Base-by-base conservation (phyloP, 1,140 invertebrate species). In the Drosophila lacertosa region DNA sequence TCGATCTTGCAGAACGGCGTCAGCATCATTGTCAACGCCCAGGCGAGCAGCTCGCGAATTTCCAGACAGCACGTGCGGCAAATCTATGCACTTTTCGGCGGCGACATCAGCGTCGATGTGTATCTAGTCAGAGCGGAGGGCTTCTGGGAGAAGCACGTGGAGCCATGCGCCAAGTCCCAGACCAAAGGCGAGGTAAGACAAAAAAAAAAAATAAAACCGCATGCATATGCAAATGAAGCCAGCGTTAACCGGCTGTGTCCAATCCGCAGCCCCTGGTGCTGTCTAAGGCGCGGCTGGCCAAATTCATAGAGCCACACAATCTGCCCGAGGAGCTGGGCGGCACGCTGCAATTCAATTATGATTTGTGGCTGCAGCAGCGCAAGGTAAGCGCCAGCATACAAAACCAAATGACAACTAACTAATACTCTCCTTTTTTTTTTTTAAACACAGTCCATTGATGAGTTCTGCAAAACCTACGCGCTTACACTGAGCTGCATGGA, bases 241-340 rank as follows among this genome's bases (percentile, higher is more conserved):
- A 7, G 16, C 24, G 18, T 10, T 7, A 16, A 24, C 58, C 11
- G 10, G 4, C 33, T 64, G 24, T 42, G 13, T 64, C 44, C 10
- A 10, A 16, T n/a, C 45, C 13, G 68, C 91, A 95, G 94, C 93
- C 94, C 40, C 91, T 93, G 67, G 95, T 94, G 76, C 92, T 95
- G 68, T 93, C 94, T 40, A 86, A 94, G 72, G 92, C 92, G 33
- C 94, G 96, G 74, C 92, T 98, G 54, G 93, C 93, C 57, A 94
- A 95, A 79, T 94, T 95, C 77, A 93, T 97, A 40, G 95, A 96
- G 72, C 89, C 92, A 48, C 92, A 93, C 45, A 95, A 96, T 91
- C 91, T 98, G 86, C 96, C 96, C n/a, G 93, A 94, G 71, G 96
- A 97, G 77, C 92, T 97, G 22, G 96, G 95, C 13, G 97, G 97